A percentile compares a stretch with the other conserved stretches of the same genome.
phyloP scores from a whole-genome alignment of 2,888 invertebrate genomes.

The Rhagonycha fulva region DNA sequence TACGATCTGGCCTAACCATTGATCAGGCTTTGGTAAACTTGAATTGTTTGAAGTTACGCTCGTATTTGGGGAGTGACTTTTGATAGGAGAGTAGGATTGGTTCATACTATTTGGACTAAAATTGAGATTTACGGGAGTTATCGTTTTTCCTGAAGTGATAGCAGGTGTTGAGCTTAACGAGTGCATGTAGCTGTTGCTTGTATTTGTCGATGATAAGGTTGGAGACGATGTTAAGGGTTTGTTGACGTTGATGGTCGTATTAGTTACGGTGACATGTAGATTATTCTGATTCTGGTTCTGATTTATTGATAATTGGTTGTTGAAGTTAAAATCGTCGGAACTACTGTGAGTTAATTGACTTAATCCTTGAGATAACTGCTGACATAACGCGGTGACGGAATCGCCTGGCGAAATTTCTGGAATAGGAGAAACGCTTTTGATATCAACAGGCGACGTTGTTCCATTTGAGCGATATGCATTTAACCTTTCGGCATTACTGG shows the following conservation, averaged over 20 bases:
- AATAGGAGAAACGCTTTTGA: constrained; percentile 71
- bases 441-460: constrained; percentile 36
- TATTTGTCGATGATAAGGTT: constrained; percentile 39
- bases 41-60: constrained; percentile 37
- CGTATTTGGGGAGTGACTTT: constrained; percentile 29
- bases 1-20: constrained; percentile 79
- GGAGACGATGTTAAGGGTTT: constrained; percentile 41
- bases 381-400: constrained; percentile 75
- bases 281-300: constrained; percentile 60
- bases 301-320: constrained; percentile 60
- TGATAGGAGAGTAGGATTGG: constrained; percentile 30
- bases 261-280: constrained; percentile 49
- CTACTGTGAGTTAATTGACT: constrained; percentile 67
- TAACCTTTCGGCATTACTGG: constrained; percentile 88
- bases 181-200: constrained; percentile 22
- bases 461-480: constrained; percentile 53
- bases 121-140: constrained; percentile 43
- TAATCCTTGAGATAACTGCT: constrained; percentile 71
- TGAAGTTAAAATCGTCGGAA: constrained; percentile 61
- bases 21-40: constrained; percentile 77
- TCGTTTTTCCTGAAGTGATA: constrained; percentile 36
- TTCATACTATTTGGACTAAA: constrained; percentile 39
- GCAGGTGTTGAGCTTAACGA: constrained; percentile 37
- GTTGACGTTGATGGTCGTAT: constrained; percentile 47
- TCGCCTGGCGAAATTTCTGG: constrained; percentile 74